These are phyloP conservation scores for Geotrypetes seraphini DNA, from an alignment of 2,797 vertebrate species.

Conservation along the genomic window DNA sequence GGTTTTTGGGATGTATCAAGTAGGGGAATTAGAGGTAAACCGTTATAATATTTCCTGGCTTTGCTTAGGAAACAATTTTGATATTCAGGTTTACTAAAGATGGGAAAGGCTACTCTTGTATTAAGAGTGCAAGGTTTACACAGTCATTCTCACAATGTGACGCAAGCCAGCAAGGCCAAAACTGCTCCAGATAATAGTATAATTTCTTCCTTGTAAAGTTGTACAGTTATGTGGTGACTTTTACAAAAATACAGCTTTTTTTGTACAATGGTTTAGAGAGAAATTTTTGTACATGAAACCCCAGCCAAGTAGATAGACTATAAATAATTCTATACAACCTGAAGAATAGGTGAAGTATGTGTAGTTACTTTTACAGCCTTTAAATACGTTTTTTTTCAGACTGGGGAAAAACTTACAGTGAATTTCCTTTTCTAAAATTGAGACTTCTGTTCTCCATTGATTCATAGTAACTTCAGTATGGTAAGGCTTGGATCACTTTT, in stretches of 20 bases:
- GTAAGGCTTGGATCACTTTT: constrained; percentile 66
- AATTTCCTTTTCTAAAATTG: constrained; percentile 63
- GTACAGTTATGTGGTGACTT: constrained; percentile 89
- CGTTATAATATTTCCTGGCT: constrained; percentile 49
- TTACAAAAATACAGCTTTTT: constrained; percentile 86
- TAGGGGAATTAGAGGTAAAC: constrained; percentile 45
- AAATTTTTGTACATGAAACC: constrained; percentile 77
- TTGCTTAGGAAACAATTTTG: constrained; percentile 39
- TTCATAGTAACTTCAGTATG: constrained; percentile 73
- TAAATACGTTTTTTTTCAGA: constrained; percentile 54
- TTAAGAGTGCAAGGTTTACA: constrained; percentile 68
- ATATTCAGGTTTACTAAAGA: constrained; percentile 21
- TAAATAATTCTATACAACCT: constrained; percentile 65
- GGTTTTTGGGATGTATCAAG: constrained; percentile 47
- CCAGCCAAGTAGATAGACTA: constrained; percentile 51
- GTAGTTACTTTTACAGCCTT: constrained; percentile 61
- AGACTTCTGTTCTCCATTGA: constrained; percentile 68
- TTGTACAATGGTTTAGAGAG: constrained; percentile 84
- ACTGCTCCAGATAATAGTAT: constrained; percentile 63
- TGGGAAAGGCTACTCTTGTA: constrained; percentile 42
- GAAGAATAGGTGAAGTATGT: constrained; percentile 46
- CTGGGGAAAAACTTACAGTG: constrained; percentile 71
- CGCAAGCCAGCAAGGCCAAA: constrained; percentile 64
- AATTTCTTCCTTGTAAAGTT: constrained; percentile 88
- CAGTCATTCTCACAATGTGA: constrained; percentile 67